A percentile compares a stretch with the other conserved stretches of the same genome.
Conservation (phyloP, 1,140 invertebrate genomes). For the Pectinophora gossypiella region DNA sequence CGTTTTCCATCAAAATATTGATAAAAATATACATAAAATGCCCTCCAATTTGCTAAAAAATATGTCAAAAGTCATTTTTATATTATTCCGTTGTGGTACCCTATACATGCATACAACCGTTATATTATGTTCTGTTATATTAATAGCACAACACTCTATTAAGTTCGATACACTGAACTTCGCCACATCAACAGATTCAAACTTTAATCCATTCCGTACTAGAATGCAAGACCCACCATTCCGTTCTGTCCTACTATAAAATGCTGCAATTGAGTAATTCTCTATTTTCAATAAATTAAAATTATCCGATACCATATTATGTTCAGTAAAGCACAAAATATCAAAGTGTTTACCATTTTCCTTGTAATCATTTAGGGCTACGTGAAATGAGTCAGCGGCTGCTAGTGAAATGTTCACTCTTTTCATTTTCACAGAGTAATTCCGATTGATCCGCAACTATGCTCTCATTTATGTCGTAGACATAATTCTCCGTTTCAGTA, state of each 20-base stretch:
- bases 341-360: neutral
- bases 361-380: neutral
- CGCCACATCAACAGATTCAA: neutral
- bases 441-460: too few relatives aligned
- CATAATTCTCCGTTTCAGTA: neutral
- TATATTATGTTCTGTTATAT: neutral
- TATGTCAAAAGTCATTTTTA: neutral
- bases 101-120: conserved; percentile 6
- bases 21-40: neutral
- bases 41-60: neutral
- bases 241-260: neutral
- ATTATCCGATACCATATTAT: neutral
- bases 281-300: neutral
- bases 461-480: neutral
- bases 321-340: conserved; percentile 7
- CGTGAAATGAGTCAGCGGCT: neutral
- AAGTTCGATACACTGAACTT: neutral
- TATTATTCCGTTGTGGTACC: neutral
- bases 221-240: conserved; percentile 4
- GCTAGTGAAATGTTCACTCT: neutral
- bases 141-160: conserved; percentile 4
- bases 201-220: neutral
- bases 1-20: neutral
- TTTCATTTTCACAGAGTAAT: neutral
- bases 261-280: conserved; percentile 3